Percentiles rank a stretch among this genome's conserved stretches.
Evolutionary conservation across 2,888 invertebrate genomes (phyloP).

Genomic region (Tenthredo scrophulariae): DNA sequence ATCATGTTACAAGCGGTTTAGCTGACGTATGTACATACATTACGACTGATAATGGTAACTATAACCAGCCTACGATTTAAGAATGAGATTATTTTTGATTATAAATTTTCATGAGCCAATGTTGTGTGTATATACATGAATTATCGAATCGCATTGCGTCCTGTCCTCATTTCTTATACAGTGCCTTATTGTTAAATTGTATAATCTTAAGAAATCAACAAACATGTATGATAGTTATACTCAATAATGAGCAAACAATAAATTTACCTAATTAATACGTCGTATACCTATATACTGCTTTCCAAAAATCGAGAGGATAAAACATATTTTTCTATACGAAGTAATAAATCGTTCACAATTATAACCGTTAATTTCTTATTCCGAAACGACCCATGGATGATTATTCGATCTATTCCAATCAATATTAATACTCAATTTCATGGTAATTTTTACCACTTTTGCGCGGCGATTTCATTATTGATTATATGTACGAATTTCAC

Average conservation of each 20-base stretch:
- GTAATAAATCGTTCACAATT: not conserved
- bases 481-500: not conserved
- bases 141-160: not conserved
- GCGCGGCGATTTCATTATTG: not conserved
- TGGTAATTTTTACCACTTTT: not conserved
- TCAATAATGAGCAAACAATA: not conserved
- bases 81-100: not conserved
- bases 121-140: not conserved
- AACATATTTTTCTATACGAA: not conserved
- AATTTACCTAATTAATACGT: not conserved
- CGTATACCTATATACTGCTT: not conserved
- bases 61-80: not conserved
- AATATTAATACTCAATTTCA: not conserved
- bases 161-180: not conserved
- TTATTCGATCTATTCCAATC: not conserved
- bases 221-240: not conserved
- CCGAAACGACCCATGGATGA: not conserved
- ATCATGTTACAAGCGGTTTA: not conserved
- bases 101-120: not conserved
- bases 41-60: not conserved
- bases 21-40: not conserved
- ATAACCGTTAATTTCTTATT: not conserved
- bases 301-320: not conserved
- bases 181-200: conserved; percentile 19
- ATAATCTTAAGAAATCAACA: not conserved